These are phyloP conservation scores for Passer domesticus DNA, from an alignment of 2,113 vertebrate species.

Conservation along the genomic window DNA sequence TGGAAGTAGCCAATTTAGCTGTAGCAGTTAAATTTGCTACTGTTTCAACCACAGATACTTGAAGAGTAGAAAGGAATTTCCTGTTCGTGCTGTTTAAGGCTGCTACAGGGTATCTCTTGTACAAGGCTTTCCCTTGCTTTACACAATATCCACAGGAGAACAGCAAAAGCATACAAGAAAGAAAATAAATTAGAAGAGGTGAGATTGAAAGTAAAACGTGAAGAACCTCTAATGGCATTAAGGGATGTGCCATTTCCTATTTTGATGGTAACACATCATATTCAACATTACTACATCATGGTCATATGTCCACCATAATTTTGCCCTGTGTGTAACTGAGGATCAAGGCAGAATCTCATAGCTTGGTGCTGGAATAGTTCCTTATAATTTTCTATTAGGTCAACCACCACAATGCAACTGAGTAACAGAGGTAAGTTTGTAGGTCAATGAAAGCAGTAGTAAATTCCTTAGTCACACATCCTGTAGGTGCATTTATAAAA, in stretches of 20 bases:
- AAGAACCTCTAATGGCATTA: background rate
- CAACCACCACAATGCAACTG: background rate
- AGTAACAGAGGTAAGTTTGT: background rate
- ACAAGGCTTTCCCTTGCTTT: background rate
- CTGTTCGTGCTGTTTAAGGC: background rate
- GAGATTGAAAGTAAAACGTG: background rate
- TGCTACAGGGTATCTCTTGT: background rate
- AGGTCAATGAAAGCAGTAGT: background rate
- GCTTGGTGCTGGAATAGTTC: background rate
- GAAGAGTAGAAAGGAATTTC: background rate
- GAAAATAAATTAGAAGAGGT: background rate
- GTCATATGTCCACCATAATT: background rate
- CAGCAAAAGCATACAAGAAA: background rate
- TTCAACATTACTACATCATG: background rate
- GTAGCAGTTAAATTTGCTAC: background rate
- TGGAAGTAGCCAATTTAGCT: background rate
- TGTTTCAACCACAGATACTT: background rate
- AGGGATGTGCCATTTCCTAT: background rate
- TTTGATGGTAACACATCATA: background rate
- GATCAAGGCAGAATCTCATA: background rate
- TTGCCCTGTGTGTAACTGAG: background rate
- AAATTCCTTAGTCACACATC: background rate
- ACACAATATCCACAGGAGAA: background rate
- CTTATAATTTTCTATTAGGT: background rate
- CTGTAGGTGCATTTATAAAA: background rate